Base-by-base conservation (phyloP, 1,140 invertebrate species). In the Aphis craccivora region DNA sequence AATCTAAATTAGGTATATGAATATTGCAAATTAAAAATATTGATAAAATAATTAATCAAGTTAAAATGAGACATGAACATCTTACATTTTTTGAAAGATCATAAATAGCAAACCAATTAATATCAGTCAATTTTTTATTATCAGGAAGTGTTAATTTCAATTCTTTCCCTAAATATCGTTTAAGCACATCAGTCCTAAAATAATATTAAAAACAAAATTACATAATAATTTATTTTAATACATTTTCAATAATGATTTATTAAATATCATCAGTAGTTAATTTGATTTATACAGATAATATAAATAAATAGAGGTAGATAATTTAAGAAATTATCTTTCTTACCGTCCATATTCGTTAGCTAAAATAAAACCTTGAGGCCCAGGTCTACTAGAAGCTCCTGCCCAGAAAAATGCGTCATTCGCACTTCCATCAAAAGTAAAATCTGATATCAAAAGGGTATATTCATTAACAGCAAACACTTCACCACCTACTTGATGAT, bases 331-430 rank as follows among this genome's bases (percentile, higher is more conserved):
- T 48, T 11, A 48, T 37, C 51, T 30, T 23, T 96, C 97, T 96
- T 94, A 98, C 98, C 97, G 98, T 95, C 98, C 97, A 95, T 97
- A 96, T 95, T 98, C 97, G 94, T 99, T 97, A 14, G 98, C 97
- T 8, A 99, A 97, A 93, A 99, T 98, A 94, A 98, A 98, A 11
- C 98, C 98, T 95, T 98, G 97, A 0, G 98, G 98, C 9, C 98
- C 98, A 0, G 98, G 98, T 48, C 98, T 95, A 94, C 98, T 98
- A 0, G 97, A 96, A n/a, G 97, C 96, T 60, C 98, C 98, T 9
- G 98, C 97, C 98, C 98, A 99, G 95, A 99, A 99, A 95, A 98
- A 99, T 11, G 98, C 98, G 95, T 98, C 98, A 45, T 97, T 97
- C 20, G 98, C 98, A 91, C 98, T 97, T 37, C 98, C 98, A 95